phyloP scores from a whole-genome alignment of 2,888 invertebrate genomes.

The Drosophila pegasa region DNA sequence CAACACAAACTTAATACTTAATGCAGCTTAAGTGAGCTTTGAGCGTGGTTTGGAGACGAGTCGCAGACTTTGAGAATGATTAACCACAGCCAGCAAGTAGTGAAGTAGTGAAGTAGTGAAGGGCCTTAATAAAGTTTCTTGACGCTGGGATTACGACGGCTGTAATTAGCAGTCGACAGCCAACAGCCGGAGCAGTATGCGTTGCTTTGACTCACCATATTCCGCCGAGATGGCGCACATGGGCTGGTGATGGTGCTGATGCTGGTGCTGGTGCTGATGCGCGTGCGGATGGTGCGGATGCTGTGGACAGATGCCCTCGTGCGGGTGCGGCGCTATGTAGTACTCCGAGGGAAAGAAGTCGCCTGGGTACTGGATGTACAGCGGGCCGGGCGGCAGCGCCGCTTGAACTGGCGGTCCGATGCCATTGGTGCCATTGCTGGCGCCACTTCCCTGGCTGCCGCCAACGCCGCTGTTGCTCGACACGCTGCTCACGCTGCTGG shows the following conservation, averaged over 20 bases:
- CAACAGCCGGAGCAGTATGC: neutral
- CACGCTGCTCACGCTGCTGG: slow-evolving; percentile 72
- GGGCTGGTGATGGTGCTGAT: slow-evolving; percentile 86
- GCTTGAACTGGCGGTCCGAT: slow-evolving; percentile 67
- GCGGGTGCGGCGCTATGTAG: slow-evolving; percentile 84
- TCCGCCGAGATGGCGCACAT: slow-evolving; percentile 91
- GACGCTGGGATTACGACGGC: slow-evolving; percentile 34
- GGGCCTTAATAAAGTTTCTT: slow-evolving; percentile 59
- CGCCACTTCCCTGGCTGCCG: slow-evolving; percentile 44
- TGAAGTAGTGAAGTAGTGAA: no score
- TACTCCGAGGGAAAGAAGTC: slow-evolving; percentile 84
- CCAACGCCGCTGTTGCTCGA: slow-evolving; percentile 63
- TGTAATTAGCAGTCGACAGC: slow-evolving; percentile 48
- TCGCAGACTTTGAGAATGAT: slow-evolving; percentile 9
- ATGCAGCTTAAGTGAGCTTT: slow-evolving; percentile 8
- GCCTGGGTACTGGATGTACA: slow-evolving; percentile 84
- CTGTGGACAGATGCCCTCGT: slow-evolving; percentile 87
- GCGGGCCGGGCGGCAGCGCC: slow-evolving; percentile 76
- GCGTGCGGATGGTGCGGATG: slow-evolving; percentile 83
- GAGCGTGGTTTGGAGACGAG: slow-evolving; percentile 23
- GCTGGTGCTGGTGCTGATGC: slow-evolving; percentile 85
- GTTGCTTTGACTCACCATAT: slow-evolving; percentile 87
- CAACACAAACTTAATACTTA: neutral
- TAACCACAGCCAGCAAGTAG: slow-evolving; percentile 1
- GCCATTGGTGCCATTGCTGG: slow-evolving; percentile 73